Percentiles rank a stretch among this genome's conserved stretches.
phyloP scores from a whole-genome alignment of 2,113 vertebrate genomes.

The Perca flavescens region DNA sequence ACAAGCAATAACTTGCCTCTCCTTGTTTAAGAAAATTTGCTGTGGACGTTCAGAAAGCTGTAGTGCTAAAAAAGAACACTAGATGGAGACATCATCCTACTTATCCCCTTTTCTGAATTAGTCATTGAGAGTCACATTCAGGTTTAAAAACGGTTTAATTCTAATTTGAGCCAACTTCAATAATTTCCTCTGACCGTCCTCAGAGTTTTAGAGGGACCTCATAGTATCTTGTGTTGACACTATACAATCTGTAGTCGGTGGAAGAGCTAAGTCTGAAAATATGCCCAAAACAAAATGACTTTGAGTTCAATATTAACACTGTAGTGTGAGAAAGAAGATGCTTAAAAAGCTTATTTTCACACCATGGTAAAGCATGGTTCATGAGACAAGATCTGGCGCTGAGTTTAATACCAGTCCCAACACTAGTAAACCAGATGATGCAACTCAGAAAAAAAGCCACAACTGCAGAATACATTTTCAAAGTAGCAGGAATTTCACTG shows the following conservation, averaged over 20 bases:
- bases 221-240: background rate
- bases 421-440: background rate
- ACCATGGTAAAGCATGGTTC: background rate
- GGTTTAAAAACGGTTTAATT: background rate
- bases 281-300: background rate
- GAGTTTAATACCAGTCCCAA: background rate
- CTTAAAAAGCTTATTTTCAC: background rate
- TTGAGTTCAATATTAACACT: background rate
- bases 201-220: background rate
- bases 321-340: background rate
- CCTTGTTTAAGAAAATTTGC: background rate
- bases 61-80: constrained; percentile 12
- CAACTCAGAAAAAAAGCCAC: background rate
- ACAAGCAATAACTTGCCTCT: too few species aligned
- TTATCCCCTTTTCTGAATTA: background rate
- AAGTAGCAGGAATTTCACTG: background rate
- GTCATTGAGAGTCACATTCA: background rate
- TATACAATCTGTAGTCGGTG: background rate
- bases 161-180: background rate
- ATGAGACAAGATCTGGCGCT: background rate
- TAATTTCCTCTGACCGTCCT: background rate
- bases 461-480: background rate
- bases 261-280: background rate
- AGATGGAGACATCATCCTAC: constrained; percentile 63
- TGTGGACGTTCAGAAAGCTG: background rate